phyloP scores from a whole-genome alignment of 2,797 vertebrate genomes.

The Catamblyrhynchus diadema region DNA sequence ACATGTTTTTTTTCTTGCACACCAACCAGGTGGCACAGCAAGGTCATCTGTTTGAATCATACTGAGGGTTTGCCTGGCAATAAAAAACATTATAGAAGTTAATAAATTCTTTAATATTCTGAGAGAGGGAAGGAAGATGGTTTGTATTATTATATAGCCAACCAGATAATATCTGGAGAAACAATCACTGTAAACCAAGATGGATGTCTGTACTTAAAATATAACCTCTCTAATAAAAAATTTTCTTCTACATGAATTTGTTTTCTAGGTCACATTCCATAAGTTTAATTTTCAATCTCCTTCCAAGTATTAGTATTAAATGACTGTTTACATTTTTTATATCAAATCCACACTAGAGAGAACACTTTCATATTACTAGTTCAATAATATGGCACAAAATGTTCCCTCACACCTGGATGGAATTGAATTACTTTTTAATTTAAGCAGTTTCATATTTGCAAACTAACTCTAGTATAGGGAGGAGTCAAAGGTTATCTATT shows the following conservation, averaged over 20 bases:
- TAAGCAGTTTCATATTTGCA: neutral
- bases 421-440: neutral
- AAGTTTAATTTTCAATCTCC: neutral
- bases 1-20: neutral
- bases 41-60: neutral
- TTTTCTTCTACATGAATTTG: neutral
- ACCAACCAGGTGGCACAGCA: neutral
- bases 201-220: neutral
- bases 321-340: neutral
- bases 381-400: neutral
- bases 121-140: slow-evolving; percentile 78
- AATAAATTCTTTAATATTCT: slow-evolving; percentile 84
- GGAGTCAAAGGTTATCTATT: neutral
- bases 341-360: neutral
- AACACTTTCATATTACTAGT: neutral
- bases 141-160: slow-evolving; percentile 79
- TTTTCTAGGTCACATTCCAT: neutral
- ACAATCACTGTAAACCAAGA: neutral
- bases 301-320: neutral
- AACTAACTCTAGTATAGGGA: neutral
- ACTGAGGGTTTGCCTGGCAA: slow-evolving; percentile 74
- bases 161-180: slow-evolving; percentile 78
- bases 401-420: neutral
- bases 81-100: slow-evolving; percentile 84
- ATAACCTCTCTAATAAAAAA: neutral